These are phyloP conservation scores for Panthera uncia DNA, from an alignment of 2,113 vertebrate genomes.

Conservation along the genomic window DNA sequence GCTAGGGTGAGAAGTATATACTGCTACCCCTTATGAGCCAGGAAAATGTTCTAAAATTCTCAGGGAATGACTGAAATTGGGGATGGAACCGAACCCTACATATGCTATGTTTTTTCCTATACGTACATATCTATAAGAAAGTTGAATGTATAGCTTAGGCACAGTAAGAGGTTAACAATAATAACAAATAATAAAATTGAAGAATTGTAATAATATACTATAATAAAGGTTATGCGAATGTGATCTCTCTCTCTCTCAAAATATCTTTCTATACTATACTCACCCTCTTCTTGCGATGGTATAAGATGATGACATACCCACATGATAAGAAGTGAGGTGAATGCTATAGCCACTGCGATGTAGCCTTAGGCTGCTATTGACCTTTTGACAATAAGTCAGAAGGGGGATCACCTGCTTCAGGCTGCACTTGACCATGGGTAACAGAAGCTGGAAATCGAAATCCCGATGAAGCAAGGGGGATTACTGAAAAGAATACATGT, in stretches of 20 bases:
- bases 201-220: neutral
- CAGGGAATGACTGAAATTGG: neutral
- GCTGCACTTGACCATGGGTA: neutral
- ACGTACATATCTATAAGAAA: neutral
- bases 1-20: neutral
- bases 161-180: neutral
- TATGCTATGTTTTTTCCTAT: neutral
- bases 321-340: neutral
- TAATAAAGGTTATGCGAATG: neutral
- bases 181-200: neutral
- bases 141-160: neutral
- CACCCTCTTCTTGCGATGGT: neutral
- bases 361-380: neutral
- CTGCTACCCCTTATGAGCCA: too few species aligned
- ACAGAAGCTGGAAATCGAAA: neutral
- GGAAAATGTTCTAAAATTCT: neutral
- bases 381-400: neutral
- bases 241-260: neutral
- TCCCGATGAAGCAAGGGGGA: neutral
- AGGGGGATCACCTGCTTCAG: neutral
- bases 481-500: neutral
- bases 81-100: neutral
- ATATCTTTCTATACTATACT: neutral
- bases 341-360: neutral
- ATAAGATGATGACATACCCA: neutral